A percentile compares a stretch with the other conserved stretches of the same genome.
Evolutionary conservation across 2,113 vertebrate species (phyloP).

Genomic region (Chaetodon auriga): DNA sequence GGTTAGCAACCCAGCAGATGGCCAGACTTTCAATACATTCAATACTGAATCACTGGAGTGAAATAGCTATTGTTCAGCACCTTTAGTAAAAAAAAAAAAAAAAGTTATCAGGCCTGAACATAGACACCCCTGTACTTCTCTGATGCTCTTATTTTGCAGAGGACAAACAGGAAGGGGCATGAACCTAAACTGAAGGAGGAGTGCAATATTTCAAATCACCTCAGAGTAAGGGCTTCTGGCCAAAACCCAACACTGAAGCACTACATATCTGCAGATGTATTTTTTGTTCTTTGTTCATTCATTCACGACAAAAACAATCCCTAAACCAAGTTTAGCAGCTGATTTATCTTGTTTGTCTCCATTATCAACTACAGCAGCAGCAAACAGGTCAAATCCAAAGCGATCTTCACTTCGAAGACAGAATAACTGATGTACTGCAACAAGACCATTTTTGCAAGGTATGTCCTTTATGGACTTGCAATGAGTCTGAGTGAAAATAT

Average conservation of each 20-base stretch:
- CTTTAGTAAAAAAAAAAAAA: too few species aligned
- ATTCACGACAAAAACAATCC: neutral
- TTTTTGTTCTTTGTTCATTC: neutral
- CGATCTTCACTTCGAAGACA: neutral
- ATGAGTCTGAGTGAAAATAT: neutral
- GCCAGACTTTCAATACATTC: too few species aligned
- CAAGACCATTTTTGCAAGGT: slow-evolving; percentile 47
- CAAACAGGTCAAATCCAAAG: slow-evolving; percentile 42
- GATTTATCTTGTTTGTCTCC: neutral
- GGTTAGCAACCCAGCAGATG: too few species aligned
- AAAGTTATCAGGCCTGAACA: too few species aligned
- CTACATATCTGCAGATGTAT: neutral
- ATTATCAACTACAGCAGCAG: slow-evolving; percentile 50
- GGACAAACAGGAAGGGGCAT: neutral
- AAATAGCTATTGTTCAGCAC: too few species aligned
- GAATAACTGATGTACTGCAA: neutral
- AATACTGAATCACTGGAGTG: too few species aligned
- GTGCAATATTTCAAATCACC: slow-evolving; percentile 56
- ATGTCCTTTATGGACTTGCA: neutral
- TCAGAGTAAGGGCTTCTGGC: slow-evolving; percentile 64
- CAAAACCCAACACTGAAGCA: neutral
- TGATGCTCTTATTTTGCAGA: neutral
- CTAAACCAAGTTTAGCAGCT: neutral
- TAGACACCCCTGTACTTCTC: neutral
- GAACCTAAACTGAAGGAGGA: slow-evolving; percentile 63